Base-by-base conservation (phyloP, 2,888 invertebrate genomes). In the Hetaerina titia region DNA sequence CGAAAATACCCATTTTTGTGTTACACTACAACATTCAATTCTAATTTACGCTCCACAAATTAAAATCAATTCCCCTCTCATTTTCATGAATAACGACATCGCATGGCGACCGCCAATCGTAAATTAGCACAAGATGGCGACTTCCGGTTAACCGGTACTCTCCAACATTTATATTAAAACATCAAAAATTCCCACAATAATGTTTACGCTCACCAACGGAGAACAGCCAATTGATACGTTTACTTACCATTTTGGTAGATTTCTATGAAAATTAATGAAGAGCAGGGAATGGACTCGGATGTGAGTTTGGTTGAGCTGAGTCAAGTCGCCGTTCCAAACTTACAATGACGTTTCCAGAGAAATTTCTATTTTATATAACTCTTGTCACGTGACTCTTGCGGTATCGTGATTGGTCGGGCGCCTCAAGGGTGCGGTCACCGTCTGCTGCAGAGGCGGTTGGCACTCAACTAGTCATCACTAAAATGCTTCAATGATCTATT, bases 251-350 rank as follows among this genome's bases (percentile, higher is more conserved):
- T 92, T 92, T 92, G 69, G n/a, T 69, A 31, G 63, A 74, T 92
- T 92, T 56, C n/a, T 92, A 6, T 19, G 2, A 92, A 56, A 56
- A 56, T 64, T 56, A 45, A 45, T 69, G 69, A 56, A 92, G 45
- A 90, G 63, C 60, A 19, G n/a, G n/a, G 92, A 31, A 56, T 13
- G 69, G 19, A 8, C 25, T 60, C 56, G 22, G 31, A 25, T 45
- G 64, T 64, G 81, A 74, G 92, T 22, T 92, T 56, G 92, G 92
- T 69, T 7, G 13, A 92, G 92, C 92, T 92, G 92, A 56, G 92
- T 74, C 13, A 92, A 56, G 92, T n/a, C 45, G 69, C 92, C 74
- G 64, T 92, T 69, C 92, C 92, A 92, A 92, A 92, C 92, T 92
- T 45, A n/a, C 69, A 92, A 22, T 92, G 69, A 74, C 92, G 92